Evolutionary conservation across 2,888 invertebrate genomes (phyloP).

Genomic region (Eupithecia inturbata): DNA sequence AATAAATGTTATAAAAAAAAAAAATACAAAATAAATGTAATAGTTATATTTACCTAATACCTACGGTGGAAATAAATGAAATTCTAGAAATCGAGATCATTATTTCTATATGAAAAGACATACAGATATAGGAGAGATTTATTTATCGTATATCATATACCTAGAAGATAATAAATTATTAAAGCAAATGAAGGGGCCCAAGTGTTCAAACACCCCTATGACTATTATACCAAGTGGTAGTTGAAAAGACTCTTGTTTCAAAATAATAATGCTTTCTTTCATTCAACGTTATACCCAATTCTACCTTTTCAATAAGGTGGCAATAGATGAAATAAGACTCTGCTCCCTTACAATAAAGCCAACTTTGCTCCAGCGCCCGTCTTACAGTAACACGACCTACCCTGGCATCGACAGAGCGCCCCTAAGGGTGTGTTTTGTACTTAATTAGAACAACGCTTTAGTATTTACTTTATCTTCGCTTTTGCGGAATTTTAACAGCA

Average conservation of each 20-base stretch:
- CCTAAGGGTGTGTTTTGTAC: constrained; percentile 30
- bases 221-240: not conserved
- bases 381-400: constrained; percentile 1
- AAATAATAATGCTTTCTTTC: not conserved
- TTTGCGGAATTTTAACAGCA: constrained; percentile 29
- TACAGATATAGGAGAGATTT: no score
- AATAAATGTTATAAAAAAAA: no score
- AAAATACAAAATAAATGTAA: no score
- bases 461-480: constrained; percentile 31
- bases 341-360: not conserved
- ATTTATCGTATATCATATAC: no score
- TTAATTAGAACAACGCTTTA: constrained; percentile 37
- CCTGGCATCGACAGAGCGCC: constrained; percentile 24
- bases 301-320: not conserved
- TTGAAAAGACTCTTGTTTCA: not conserved
- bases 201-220: no score
- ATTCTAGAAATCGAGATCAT: no score
- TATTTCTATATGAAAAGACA: no score
- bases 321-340: not conserved
- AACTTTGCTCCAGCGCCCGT: not conserved
- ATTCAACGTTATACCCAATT: no score
- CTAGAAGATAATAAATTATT: no score
- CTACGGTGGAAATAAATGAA: no score
- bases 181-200: no score
- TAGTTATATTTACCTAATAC: no score